These are phyloP conservation scores for Seriola rivoliana DNA, from an alignment of 2,113 vertebrate species.

Conservation along the genomic window DNA sequence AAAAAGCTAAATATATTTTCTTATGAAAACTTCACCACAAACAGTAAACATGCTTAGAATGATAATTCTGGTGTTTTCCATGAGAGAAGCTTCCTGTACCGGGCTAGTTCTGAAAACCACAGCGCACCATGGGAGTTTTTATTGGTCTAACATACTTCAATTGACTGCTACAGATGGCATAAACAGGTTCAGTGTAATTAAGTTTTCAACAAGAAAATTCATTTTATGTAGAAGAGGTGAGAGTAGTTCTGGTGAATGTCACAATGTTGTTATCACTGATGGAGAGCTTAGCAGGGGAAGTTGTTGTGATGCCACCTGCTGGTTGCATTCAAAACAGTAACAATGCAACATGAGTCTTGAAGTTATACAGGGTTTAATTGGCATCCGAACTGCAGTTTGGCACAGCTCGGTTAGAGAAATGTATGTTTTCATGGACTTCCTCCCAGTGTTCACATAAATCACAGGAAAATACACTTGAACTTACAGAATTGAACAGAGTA, in stretches of 20 bases:
- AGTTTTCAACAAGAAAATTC: too few relatives aligned
- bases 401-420: not conserved
- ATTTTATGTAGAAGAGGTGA: not conserved
- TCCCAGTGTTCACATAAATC: not conserved
- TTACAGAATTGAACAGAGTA: too few relatives aligned
- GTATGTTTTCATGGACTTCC: not conserved
- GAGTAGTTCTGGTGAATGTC: not conserved
- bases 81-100: too few relatives aligned
- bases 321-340: conserved; percentile 12
- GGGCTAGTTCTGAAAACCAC: too few relatives aligned
- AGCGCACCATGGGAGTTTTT: too few relatives aligned
- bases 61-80: too few relatives aligned
- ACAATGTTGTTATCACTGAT: not conserved
- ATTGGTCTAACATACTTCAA: too few relatives aligned
- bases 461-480: not conserved
- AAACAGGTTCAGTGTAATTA: too few relatives aligned
- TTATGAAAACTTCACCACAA: not conserved
- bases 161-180: too few relatives aligned
- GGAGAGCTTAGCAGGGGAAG: not conserved
- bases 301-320: conserved; percentile 42
- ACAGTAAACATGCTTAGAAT: too few relatives aligned
- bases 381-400: not conserved
- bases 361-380: not conserved
- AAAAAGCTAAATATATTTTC: too few relatives aligned
- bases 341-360: not conserved